Base-by-base conservation (phyloP, 2,797 vertebrate genomes). In the Chaetodon trifasciatus region DNA sequence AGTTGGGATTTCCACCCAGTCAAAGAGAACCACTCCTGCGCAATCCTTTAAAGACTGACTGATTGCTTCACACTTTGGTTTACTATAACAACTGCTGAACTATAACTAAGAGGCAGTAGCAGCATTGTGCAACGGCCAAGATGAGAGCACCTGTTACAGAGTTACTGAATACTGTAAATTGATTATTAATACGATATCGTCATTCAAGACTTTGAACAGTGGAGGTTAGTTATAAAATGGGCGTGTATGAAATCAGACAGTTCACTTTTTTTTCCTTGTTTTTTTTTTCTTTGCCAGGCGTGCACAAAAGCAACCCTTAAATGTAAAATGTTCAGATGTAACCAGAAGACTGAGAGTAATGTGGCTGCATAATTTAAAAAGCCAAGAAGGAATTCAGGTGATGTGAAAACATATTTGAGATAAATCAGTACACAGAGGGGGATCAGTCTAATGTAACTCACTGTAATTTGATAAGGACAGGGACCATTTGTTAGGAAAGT, bases 301-400 rank as follows among this genome's bases (percentile, higher is more conserved):
- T 62, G 9, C 24, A 75, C 53, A 57, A 21, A 57, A 52, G 19
- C 24, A 19, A 19, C 35, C 24, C 9, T 32, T 32, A 32, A 32
- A 46, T 24, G 39, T 60, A 12, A 65, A 49, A 78, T 57, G 39
- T 57, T 72, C 50, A 60, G 40, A 66, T 35, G 49, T 5, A 55
- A 23, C 40, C 32, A 61, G 24, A 46, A 6, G 50, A 68, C 46
- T 70, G 67, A 53, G 53, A 17, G 28, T 10, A 11, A 4, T 42
- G 21, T 62, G 67, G 16, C 58, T 19, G 28, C 7, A 46, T 62
- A 39, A 71, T 79, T 73, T 32, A 15, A 69, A 24, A 55, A 46
- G 23, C 40, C n/a, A 10, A 2, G 69, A 17, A 55, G 4, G 44
- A 44, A 74, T 81, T 63, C 2, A 3, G 46, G 24, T 80, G 53